Evolutionary conservation across 2,113 vertebrate genomes (phyloP).

Genomic region (Protobothrops flavoviridis): DNA sequence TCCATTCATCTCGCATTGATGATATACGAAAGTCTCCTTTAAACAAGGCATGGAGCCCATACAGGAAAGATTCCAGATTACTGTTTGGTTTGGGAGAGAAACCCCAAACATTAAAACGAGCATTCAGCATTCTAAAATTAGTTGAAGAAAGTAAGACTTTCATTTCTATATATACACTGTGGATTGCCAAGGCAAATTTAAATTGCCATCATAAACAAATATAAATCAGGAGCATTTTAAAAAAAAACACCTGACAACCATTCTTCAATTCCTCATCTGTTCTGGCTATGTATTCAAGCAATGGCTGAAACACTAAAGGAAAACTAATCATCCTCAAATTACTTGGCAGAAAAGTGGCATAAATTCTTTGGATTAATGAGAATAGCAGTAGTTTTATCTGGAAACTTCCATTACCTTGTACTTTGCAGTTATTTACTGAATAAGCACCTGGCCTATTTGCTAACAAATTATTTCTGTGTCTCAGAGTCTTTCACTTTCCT

Average conservation of each 20-base stretch:
- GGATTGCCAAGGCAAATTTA: not conserved
- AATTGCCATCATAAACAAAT: not conserved
- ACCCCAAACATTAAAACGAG: slow-evolving; percentile 35
- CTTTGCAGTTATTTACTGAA: not conserved
- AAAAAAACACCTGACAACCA: not conserved
- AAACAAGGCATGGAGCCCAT: slow-evolving; percentile 94
- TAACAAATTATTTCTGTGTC: not conserved
- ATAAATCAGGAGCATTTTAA: not conserved
- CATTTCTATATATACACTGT: not conserved
- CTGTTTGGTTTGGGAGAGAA: slow-evolving; percentile 65
- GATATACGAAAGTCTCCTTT: slow-evolving; percentile 99
- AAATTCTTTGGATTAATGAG: not conserved
- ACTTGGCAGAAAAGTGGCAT: not conserved
- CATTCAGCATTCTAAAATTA: not conserved
- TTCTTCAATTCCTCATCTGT: not conserved
- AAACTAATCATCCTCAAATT: not conserved
- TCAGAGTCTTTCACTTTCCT: not conserved
- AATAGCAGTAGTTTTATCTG: not conserved
- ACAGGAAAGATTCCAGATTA: slow-evolving; percentile 97
- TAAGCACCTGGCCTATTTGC: not conserved
- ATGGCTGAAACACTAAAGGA: not conserved
- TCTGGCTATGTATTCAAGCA: not conserved
- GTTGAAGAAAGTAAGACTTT: not conserved
- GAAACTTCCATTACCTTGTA: not conserved
- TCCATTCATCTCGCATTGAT: slow-evolving; percentile 96